Conservation (phyloP, 2,113 vertebrate species). For the Calidris pugnax region DNA sequence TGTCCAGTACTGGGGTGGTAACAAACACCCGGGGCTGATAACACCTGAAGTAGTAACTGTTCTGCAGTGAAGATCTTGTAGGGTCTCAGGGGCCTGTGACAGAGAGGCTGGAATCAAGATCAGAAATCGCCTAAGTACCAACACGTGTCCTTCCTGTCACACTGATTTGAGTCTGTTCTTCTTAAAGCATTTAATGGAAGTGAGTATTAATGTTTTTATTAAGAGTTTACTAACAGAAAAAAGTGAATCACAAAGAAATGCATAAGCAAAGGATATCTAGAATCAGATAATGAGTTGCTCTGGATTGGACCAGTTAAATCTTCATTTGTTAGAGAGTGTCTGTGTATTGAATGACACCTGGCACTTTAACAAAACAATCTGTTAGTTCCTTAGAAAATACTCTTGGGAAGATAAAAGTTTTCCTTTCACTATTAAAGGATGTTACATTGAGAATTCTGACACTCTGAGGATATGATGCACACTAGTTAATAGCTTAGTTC, state of each 20-base stretch:
- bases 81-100: neutral
- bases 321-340: neutral
- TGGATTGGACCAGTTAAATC: neutral
- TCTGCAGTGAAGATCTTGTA: neutral
- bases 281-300: neutral
- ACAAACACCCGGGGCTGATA: neutral
- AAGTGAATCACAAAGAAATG: neutral
- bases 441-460: neutral
- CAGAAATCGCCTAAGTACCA: neutral
- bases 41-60: neutral
- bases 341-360: neutral
- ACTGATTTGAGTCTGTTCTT: neutral
- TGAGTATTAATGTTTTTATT: too few relatives aligned
- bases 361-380: neutral
- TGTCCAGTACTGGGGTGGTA: neutral
- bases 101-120: neutral
- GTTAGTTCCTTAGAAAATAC: neutral
- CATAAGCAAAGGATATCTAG: neutral
- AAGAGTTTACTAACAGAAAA: too few relatives aligned
- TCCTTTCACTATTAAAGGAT: neutral
- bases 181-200: neutral
- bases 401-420: neutral
- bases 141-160: neutral
- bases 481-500: neutral
- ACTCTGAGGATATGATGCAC: neutral